Percentiles rank a stretch among this genome's conserved stretches.
phyloP scores from a whole-genome alignment of 2,113 vertebrate species.

The Cephalophus harveyi region DNA sequence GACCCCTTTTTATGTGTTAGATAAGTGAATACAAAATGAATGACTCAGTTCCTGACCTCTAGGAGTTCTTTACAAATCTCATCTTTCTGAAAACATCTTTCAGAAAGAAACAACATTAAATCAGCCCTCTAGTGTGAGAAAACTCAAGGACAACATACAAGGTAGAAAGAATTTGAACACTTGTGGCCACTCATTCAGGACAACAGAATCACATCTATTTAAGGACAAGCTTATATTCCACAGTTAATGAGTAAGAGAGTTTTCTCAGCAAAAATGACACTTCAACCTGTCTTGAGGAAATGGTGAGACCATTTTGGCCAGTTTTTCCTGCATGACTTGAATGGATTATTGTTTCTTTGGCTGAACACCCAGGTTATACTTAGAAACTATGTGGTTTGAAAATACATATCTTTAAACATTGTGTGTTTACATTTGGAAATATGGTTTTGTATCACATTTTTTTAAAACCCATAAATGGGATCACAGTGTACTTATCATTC shows the following conservation, averaged over 20 bases:
- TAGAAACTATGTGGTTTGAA: neutral
- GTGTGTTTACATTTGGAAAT: neutral
- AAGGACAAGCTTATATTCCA: neutral
- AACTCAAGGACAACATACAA: neutral
- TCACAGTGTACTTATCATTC: neutral
- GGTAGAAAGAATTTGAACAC: neutral
- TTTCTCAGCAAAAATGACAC: constrained; percentile 17
- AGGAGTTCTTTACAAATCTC: neutral
- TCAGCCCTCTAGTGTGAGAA: neutral
- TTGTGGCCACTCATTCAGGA: neutral
- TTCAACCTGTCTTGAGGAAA: neutral
- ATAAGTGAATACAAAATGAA: neutral
- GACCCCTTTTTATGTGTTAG: neutral
- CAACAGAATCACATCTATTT: neutral
- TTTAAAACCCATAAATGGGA: neutral
- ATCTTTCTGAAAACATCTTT: constrained; percentile 16
- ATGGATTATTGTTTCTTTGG: neutral
- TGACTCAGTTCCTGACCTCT: neutral
- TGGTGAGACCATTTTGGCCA: neutral
- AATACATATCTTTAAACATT: neutral
- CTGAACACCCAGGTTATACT: neutral
- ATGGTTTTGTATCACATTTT: neutral
- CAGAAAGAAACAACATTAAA: neutral
- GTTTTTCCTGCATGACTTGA: neutral
- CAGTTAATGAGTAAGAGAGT: neutral